Evolutionary conservation across 2,888 invertebrate genomes (phyloP).

Genomic region (Xestoiulus laeticollis): DNA sequence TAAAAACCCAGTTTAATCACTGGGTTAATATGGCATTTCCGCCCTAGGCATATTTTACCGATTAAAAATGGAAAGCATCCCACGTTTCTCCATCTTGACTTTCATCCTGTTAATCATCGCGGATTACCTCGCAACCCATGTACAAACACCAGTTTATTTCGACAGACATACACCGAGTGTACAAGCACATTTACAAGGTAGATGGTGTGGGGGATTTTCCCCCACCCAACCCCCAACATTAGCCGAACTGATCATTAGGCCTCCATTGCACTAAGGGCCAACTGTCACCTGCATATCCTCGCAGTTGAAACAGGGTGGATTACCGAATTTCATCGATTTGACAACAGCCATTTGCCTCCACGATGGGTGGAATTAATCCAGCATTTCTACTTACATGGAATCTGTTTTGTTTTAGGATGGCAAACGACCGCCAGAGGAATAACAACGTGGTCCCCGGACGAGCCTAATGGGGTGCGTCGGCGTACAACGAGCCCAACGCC

Average conservation of each 20-base stretch:
- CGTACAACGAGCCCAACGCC: conserved; percentile 45
- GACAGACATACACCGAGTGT: not conserved
- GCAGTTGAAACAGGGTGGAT: not conserved
- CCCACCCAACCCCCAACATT: not conserved
- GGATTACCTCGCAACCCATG: conserved; percentile 6
- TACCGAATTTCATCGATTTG: conserved; percentile 47
- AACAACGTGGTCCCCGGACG: conserved; percentile 43
- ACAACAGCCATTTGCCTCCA: conserved; percentile 44
- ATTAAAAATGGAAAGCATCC: not conserved
- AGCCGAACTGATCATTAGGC: not conserved
- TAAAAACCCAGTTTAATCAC: not conserved
- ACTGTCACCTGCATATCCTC: not conserved
- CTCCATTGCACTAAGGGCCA: not conserved
- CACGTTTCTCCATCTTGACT: not conserved
- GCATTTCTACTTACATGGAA: conserved; percentile 23
- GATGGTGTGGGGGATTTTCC: not conserved
- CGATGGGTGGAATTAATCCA: conserved; percentile 35
- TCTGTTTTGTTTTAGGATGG: conserved; percentile 35
- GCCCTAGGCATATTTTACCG: not conserved
- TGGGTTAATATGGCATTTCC: not conserved
- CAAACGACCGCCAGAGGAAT: conserved; percentile 49
- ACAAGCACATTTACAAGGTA: not conserved
- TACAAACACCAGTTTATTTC: conserved; percentile 28
- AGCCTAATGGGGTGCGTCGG: conserved; percentile 49
- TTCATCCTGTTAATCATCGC: not conserved